Evolutionary conservation across 1,140 invertebrate genomes (phyloP), one percentile per base, ranked within the genome.

Genomic region (Limonius californicus): DNA sequence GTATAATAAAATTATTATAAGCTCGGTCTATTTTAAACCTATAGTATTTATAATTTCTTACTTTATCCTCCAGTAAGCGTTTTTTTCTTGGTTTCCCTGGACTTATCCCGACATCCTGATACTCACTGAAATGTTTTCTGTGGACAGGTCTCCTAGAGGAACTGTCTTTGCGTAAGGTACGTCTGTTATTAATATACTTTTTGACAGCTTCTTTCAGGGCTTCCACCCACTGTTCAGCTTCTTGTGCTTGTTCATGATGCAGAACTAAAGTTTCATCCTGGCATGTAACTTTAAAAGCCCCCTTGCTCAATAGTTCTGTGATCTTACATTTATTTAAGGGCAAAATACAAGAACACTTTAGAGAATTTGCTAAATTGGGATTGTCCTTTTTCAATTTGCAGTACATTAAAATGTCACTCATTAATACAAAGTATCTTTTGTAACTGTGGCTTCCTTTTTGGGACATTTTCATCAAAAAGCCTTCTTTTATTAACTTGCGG

Each of bases 401-500:
- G 66, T 85, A 85, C 65, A 87, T 74, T 18, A 87, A 80, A 70
- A 82, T 85, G 72, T 83, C 85, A 60, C 72, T 81, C 73, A 80
- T 80, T 64, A 79, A 78, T 69, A 80, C 78, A 63, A 82, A 81
- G 55, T 80, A 83, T 2, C 80, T 72, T 63, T 78, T 77, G 20
- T 77, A 73, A 56, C 75, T 73, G 14, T 65, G 68, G 4, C 63
- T 77, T 8, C 77, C 77, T 68, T 78, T 78, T 32, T 6, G 11
- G 0, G 78, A 78, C 56, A 89, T 87, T 79, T 88, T 86, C 72
- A 85, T 82, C 0, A 91, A 75, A 18, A 81, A 73, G 11, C 89
- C 89, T 76, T 90, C 86, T 68, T 86, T 88, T 35, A 90, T 82
- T 47, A 90, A 79, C 59, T 81, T 82, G 21, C 89, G 79, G 1